Base-by-base conservation (phyloP, 2,888 invertebrate species). In the Hedya salicella region DNA sequence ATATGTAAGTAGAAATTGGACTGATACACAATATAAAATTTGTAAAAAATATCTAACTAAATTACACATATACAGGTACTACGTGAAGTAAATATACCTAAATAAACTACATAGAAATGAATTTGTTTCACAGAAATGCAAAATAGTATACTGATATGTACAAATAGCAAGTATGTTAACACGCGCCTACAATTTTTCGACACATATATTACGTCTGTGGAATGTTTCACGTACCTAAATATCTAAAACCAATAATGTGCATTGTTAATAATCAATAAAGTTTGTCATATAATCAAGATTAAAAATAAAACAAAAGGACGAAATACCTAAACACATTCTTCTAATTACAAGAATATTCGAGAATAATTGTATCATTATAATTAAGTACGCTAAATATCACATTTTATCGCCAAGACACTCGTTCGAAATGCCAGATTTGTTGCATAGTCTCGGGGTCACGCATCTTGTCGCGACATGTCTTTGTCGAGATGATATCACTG, bases 371-470 rank as follows among this genome's bases (percentile, higher is more conserved):
- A 56, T 44, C 8, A 36, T 39, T 53, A 39, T 9, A 49, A 21
- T 59, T 48, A 61, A 30, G 46, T 48, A 54, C 54, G 17, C 48
- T 65, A 62, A 60, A 73, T 77, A 80, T 78, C 77, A 80, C 76
- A 75, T 72, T 2, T 75, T 72, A 93, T 73, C 94, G 94, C 96
- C 96, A 96, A 77, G 94, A 88, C 75, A 96, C 94, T 64, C 93
- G 79, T 82, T 95, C 94, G 69, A 96, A 89, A 75, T 88, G 87
- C 96, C 96, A 96, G 75, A 94, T 93, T 82, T 96, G 96, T 62
- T 93, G 91, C 36, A 85, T 79, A 63, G 92, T 89, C 36, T 30
- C 57, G 32, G 57, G 2, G 9, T 57, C 57, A 46, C 44, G 57
- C 57, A 57, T 57, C 30, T 57, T 46, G 32, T 89, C 87, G 62